Evolutionary conservation across 2,888 invertebrate species (phyloP), one percentile per base, ranked within the genome.

Genomic region (Drepana falcataria): DNA sequence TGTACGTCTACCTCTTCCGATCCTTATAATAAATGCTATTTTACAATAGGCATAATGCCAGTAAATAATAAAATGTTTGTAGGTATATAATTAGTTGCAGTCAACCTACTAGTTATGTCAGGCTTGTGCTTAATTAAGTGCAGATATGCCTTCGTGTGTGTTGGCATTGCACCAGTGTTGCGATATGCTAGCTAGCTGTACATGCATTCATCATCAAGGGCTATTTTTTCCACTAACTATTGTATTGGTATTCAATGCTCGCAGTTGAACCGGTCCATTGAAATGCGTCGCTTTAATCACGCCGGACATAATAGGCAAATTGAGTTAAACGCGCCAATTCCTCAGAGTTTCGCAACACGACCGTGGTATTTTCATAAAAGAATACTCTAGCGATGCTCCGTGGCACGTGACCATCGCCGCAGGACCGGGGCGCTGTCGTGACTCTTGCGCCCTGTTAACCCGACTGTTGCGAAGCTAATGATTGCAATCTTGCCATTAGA

Each of bases 231-330:
- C 61, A 59, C 60, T 59, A 52, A 57, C 54, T 59, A 51, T 57
- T 56, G 62, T 54, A 60, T 73, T 69, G 71, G 72, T 69, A 82
- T 81, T 71, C 75, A 58, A 64, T 64, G 64, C 71, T 66, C 64
- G 70, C 60, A 35, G 66, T 51, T 54, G 60, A 66, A 63, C 61
- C 56, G 60, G 59, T 61, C 59, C 66, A 75, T 74, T 71, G 61
- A 65, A 66, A 71, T 71, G 65, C 65, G 55, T 57, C 55, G 59
- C 61, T 63, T 61, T 60, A 59, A 65, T 57, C 58, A 62, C 59
- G 58, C 57, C 53, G 54, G 59, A 58, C 69, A 71, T 70, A 68
- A 68, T 70, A 66, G 61, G 63, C 66, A 67, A 68, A 73, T 68
- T 59, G 60, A 60, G 56, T 56, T 57, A 60, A 62, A 54, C 33